A percentile compares a stretch with the other conserved stretches of the same genome.
phyloP scores from a whole-genome alignment of 2,797 vertebrate species.

The Sebastolobus alascanus region DNA sequence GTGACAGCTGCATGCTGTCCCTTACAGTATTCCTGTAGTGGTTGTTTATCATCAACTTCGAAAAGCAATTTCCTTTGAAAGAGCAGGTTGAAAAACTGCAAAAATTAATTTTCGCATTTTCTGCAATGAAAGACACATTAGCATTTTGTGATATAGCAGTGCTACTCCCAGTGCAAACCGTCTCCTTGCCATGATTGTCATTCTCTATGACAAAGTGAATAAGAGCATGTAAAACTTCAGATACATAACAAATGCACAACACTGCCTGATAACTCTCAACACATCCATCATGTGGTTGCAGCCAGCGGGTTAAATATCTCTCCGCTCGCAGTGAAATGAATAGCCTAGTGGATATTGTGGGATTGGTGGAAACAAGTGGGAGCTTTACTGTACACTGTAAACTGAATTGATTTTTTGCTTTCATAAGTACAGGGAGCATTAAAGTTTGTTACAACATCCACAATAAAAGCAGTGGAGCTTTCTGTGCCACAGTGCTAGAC shows the following conservation, averaged over 20 bases:
- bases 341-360: neutral
- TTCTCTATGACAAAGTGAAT: constrained; percentile 5
- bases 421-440: constrained; percentile 14
- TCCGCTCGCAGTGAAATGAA: constrained; percentile 18
- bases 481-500: neutral
- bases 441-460: constrained; percentile 11
- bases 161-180: neutral
- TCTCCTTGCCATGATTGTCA: neutral
- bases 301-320: constrained; percentile 28
- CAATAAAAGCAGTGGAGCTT: constrained; percentile 1
- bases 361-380: constrained; percentile 30
- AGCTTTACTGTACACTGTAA: constrained; percentile 30
- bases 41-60: neutral
- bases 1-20: neutral
- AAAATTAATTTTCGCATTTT: neutral
- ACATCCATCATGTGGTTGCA: constrained; percentile 35
- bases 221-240: constrained; percentile 13
- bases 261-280: constrained; percentile 23
- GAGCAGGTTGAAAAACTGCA: neutral
- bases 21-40: neutral
- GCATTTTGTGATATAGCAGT: constrained; percentile 17
- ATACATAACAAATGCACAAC: constrained; percentile 14
- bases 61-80: constrained; percentile 23
- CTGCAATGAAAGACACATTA: constrained; percentile 7
- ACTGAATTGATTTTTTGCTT: constrained; percentile 23